Conservation (phyloP, 2,888 invertebrate genomes). For the Eupithecia vulgata region DNA sequence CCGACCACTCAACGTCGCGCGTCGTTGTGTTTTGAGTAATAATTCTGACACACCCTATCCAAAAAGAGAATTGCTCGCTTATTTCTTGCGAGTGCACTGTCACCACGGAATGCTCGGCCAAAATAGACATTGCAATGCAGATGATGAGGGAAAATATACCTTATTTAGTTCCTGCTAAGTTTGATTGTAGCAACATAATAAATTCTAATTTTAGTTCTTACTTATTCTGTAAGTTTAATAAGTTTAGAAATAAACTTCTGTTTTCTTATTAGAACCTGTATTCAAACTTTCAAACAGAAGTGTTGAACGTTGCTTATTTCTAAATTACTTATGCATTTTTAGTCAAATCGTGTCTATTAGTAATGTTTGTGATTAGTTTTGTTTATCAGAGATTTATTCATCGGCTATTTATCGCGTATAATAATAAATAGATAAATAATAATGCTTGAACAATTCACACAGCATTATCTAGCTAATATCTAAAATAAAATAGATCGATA, state of each 20-base stretch:
- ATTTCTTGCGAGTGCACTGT: slow-evolving; percentile 22
- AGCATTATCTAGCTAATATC: too few relatives aligned
- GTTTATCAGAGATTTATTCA: too few relatives aligned
- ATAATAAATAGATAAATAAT: too few relatives aligned
- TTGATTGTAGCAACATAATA: neutral
- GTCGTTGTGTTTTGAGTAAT: neutral
- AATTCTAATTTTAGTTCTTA: neutral
- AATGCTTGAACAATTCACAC: too few relatives aligned
- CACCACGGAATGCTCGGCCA: slow-evolving; percentile 14
- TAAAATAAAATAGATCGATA: too few relatives aligned
- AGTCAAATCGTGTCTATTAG: too few relatives aligned
- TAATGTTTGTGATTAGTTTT: too few relatives aligned
- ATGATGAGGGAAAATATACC: slow-evolving; percentile 5
- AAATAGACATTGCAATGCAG: slow-evolving; percentile 25
- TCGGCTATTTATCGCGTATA: too few relatives aligned
- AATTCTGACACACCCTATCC: slow-evolving; percentile 2
- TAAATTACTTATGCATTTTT: too few relatives aligned
- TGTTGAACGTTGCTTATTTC: too few relatives aligned
- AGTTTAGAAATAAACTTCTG: neutral
- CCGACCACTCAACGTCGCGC: neutral
- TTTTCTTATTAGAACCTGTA: neutral
- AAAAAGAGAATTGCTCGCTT: slow-evolving; percentile 20
- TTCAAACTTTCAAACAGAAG: too few relatives aligned
- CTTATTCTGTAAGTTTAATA: neutral
- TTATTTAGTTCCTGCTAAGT: neutral